Percentiles rank a stretch among this genome's conserved stretches.
phyloP scores from a whole-genome alignment of 2,888 invertebrate genomes.

The Cremastinae sp. region DNA sequence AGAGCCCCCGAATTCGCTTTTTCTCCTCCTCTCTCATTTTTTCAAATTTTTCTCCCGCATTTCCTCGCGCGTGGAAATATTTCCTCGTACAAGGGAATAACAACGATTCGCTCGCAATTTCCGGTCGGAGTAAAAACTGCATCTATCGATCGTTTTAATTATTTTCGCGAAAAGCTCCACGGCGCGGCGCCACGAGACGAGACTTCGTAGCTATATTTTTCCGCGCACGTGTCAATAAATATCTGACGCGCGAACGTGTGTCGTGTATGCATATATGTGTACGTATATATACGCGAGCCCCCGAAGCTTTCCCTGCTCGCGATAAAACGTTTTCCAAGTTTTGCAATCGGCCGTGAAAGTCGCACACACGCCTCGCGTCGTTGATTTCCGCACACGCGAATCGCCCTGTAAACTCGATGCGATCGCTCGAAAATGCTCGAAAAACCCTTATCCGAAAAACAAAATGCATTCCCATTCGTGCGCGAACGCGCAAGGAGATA shows the following conservation, averaged over 20 bases:
- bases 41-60: constrained; percentile 29
- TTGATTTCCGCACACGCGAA: neutral
- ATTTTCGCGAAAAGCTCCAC: constrained; percentile 61
- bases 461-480: constrained; percentile 14
- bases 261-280: constrained; percentile 1
- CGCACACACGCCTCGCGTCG: neutral
- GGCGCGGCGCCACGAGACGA: constrained; percentile 60
- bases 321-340: neutral
- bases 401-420: constrained; percentile 39
- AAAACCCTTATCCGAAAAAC: constrained; percentile 46
- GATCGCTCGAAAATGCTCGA: constrained; percentile 32
- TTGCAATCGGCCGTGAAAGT: no score
- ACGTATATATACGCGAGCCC: neutral
- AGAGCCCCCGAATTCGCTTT: constrained; percentile 30
- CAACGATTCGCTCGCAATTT: constrained; percentile 52
- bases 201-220: constrained; percentile 4
- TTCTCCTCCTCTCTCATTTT: constrained; percentile 25
- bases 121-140: constrained; percentile 41
- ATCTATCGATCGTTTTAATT: constrained; percentile 73
- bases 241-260: constrained; percentile 16
- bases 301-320: neutral
- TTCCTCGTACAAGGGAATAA: constrained; percentile 8
- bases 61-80: neutral
- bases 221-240: constrained; percentile 26
- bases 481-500: constrained; percentile 15